phyloP scores from a whole-genome alignment of 2,797 vertebrate genomes.

The Schizopygopsis pylzovi region DNA sequence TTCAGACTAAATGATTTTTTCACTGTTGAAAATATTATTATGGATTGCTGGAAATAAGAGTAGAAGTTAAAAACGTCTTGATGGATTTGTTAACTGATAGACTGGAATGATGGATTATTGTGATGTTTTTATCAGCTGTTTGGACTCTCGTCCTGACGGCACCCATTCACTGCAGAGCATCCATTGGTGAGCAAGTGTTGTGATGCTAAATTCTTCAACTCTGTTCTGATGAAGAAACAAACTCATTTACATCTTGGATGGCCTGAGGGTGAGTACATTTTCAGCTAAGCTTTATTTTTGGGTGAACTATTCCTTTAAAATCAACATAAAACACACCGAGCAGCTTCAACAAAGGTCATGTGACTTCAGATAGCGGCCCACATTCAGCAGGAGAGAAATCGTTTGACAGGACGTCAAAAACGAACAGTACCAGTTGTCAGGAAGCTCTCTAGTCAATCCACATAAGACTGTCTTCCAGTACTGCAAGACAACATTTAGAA shows the following conservation, averaged over 20 bases:
- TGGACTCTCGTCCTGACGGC: neutral
- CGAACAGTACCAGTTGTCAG: conserved; percentile 30
- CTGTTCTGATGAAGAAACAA: neutral
- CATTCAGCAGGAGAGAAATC: conserved; percentile 13
- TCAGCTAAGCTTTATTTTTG: neutral
- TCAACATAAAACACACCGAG: conserved; percentile 49
- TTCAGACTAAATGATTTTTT: neutral
- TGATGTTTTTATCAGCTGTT: neutral
- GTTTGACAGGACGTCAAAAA: conserved; percentile 6
- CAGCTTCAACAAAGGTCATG: conserved; percentile 1
- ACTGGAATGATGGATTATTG: neutral
- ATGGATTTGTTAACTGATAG: neutral
- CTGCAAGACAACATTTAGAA: too few relatives aligned
- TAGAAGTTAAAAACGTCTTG: neutral
- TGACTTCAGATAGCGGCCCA: neutral
- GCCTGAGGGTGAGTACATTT: neutral
- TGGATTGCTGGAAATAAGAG: neutral
- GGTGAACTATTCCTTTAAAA: neutral
- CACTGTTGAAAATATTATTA: neutral
- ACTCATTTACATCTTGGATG: neutral
- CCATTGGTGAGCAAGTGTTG: neutral
- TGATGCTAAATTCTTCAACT: neutral
- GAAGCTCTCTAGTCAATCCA: neutral
- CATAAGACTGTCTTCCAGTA: neutral
- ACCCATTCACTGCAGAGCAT: neutral